Base-by-base conservation (phyloP, 2,888 invertebrate species). In the Hypolimnas misippus region DNA sequence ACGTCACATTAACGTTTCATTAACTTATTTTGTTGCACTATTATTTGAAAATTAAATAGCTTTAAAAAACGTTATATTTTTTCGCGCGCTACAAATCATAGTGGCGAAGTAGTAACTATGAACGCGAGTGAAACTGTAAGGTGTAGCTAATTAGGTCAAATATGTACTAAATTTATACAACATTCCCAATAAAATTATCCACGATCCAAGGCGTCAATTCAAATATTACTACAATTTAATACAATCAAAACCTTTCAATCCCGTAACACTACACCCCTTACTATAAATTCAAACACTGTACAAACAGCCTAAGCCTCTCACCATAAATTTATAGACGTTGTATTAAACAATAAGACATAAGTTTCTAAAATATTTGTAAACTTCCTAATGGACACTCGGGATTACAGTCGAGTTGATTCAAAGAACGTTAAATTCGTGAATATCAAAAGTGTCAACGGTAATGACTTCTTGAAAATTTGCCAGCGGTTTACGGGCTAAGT, bases 341-440 rank as follows among this genome's bases (percentile, higher is more conserved):
- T 58, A 55, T n/a, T 35, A 60, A 63, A 59, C 63, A 57, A 44
- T 40, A 38, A n/a, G 52, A 64, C 59, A 19, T 66, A 62, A 68
- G 63, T 63, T 54, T 25, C 42, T 50, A 40, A 42, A 56, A 66
- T 61, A 66, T 57, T 68, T 74, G 72, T 69, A 76, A 86, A 87
- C 81, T 84, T 83, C 75, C 76, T 83, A 87, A 86, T 86, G 81
- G 83, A 82, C 84, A 81, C 73, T 76, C 76, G 73, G 76, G 81
- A 84, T 84, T 77, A 79, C 76, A 72, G 73, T 77, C 82, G 84
- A 86, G 82, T 83, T 81, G 76, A 78, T 79, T 81, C 81, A 76
- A 82, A 80, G 79, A 76, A 79, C 82, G 82, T 82, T 83, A 79
- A 72, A 82, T 79, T 79, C 71, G 72, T 77, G 76, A 81, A 78